phyloP scores from a whole-genome alignment of 2,113 vertebrate species.

The Elephantulus edwardii region DNA sequence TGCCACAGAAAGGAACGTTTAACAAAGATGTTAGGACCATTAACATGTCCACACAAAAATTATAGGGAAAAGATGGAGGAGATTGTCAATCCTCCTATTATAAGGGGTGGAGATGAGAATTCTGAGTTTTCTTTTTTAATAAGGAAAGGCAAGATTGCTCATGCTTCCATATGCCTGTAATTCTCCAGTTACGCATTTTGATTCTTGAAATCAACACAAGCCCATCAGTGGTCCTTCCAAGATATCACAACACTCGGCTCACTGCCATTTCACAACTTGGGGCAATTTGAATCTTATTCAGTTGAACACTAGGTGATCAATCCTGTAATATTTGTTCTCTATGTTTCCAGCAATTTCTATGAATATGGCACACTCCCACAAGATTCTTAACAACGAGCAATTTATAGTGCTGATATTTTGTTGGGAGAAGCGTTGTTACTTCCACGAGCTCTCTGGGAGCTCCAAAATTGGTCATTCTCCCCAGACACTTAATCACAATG shows the following conservation, averaged over 20 bases:
- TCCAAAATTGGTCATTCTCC: constrained; percentile 51
- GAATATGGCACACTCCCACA: constrained; percentile 47
- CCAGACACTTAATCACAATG: neutral
- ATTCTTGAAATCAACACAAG: neutral
- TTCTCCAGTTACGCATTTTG: neutral
- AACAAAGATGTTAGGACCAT: neutral
- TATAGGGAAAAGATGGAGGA: neutral
- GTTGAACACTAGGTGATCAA: neutral
- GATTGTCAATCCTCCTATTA: neutral
- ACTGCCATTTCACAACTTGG: neutral
- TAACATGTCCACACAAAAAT: neutral
- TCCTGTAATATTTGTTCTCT: constrained; percentile 58
- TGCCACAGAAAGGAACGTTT: neutral
- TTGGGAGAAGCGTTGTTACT: constrained; percentile 54
- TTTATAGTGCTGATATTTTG: constrained; percentile 64
- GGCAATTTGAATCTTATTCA: neutral
- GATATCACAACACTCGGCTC: neutral
- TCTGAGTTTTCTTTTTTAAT: neutral
- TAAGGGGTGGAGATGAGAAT: neutral
- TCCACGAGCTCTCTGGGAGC: constrained; percentile 38
- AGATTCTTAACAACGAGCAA: constrained; percentile 72
- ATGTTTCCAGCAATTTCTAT: constrained; percentile 55
- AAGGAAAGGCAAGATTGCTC: neutral
- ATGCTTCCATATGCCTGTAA: neutral
- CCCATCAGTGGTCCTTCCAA: neutral